Conservation (phyloP, 2,113 vertebrate species). For the Boulengeromyrus knoepffleri region DNA sequence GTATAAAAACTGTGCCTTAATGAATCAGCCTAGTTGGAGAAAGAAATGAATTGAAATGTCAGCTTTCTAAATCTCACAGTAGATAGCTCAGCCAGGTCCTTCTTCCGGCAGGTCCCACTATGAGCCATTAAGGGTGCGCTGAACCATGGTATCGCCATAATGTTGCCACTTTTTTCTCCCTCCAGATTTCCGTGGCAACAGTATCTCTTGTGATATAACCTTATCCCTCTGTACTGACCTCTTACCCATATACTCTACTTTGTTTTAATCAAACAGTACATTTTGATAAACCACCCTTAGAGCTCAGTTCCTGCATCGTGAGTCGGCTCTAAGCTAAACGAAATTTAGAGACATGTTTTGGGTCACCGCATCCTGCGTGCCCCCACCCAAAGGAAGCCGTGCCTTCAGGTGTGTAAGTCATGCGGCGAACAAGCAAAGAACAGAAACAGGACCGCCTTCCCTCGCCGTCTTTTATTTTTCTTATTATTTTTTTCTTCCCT, state of each 20-base stretch:
- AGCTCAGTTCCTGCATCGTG: not conserved
- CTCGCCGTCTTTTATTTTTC: too few species aligned
- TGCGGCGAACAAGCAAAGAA: too few species aligned
- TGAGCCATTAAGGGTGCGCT: constrained; percentile 1
- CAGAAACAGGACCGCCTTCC: not conserved
- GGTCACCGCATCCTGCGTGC: not conserved
- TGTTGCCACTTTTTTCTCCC: not conserved
- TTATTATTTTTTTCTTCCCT: constrained; percentile 26
- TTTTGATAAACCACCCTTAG: not conserved
- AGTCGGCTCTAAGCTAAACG: not conserved
- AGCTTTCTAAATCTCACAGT: constrained; percentile 65
- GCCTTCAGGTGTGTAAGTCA: not conserved
- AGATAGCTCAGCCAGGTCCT: constrained; percentile 10
- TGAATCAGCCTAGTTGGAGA: constrained; percentile 57
- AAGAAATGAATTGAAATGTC: constrained; percentile 60
- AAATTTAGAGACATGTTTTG: not conserved
- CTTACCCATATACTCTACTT: not conserved
- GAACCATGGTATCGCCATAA: not conserved
- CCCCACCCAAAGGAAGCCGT: not conserved
- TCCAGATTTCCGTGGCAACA: not conserved
- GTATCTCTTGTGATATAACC: not conserved
- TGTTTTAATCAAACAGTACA: not conserved
- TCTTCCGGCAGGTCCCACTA: not conserved
- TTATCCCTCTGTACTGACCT: not conserved
- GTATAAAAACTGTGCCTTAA: constrained; percentile 71